Percentiles rank a stretch among this genome's conserved stretches.
phyloP scores from a whole-genome alignment of 2,113 vertebrate genomes.

The Mus spicilegus region DNA sequence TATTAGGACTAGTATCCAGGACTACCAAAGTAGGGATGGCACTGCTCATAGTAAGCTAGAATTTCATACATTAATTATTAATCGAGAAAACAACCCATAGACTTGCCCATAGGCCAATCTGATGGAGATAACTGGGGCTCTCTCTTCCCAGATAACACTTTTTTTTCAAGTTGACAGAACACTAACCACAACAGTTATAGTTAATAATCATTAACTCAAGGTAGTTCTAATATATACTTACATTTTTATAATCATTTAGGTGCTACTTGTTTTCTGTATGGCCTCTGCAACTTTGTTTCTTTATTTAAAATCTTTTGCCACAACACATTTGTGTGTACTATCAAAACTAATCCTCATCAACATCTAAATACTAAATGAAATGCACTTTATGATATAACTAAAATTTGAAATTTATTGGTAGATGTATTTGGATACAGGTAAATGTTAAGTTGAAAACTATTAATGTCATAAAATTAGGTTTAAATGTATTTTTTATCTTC shows the following conservation, averaged over 20 bases:
- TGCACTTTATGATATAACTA: background rate
- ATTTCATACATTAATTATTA: background rate
- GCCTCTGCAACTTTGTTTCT: slow-evolving; percentile 31
- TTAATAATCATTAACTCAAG: background rate
- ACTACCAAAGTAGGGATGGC: background rate
- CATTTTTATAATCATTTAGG: background rate
- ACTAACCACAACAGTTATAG: background rate
- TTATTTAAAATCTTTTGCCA: slow-evolving; percentile 53
- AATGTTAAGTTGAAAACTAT: background rate
- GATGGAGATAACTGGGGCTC: background rate
- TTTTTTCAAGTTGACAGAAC: background rate
- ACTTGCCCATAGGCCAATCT: background rate
- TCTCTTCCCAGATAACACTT: background rate
- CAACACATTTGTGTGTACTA: background rate
- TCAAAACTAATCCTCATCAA: background rate
- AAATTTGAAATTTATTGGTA: background rate
- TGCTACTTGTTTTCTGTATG: background rate
- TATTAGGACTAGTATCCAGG: background rate
- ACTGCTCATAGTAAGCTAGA: background rate
- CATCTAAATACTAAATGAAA: slow-evolving; percentile 10
- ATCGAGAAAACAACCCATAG: background rate
- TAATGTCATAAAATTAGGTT: background rate
- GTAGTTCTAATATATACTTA: background rate
- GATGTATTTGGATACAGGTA: background rate
- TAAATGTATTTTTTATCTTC: background rate